Base-by-base conservation (phyloP, 2,113 vertebrate species). In the Sterrhoptilus dennistouni region DNA sequence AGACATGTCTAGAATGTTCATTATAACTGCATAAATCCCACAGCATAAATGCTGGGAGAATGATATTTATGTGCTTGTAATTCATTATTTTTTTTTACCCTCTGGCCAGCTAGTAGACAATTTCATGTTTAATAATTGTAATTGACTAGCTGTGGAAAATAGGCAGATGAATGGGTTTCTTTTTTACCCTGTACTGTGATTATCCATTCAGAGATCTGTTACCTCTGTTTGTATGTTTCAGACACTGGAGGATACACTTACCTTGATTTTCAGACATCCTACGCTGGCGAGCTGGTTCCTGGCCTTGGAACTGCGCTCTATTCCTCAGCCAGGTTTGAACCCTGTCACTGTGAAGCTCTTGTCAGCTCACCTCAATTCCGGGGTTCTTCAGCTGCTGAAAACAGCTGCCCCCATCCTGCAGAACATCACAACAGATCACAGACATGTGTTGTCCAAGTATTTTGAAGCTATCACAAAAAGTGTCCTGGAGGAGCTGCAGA, bases 281-380 rank as follows among this genome's bases (percentile, higher is more conserved):
- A 98, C 96, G 0, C 45, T 99, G 95, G 98, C 98, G 93, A 98
- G 97, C 96, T 99, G 99, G 99, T 99, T 99, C 95, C 97, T 99
- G 96, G 98, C 99, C 75, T 76, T 98, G 97, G 98, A 99, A 63
- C 96, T 94, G 52, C 95, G 91, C 81, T 93, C 96, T 15, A 44
- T 98, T 14, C 99, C 99, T 8, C 96, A 97, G 2, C 98, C 99
- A 75, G 93, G 76, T 16, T 98, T 99, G 87, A 98, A 98, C 87
- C 98, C 99, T 0, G 54, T 98, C 65, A 94, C 96, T 4, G 97
- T 98, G 42, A 99, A 98, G 93, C 97, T 96, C 2, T 95, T 99
- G 33, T 98, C 98, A 1, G 80, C 97, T 95, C 97, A 97, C 54
- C 89, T 99, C 52, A 99, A 92, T 8, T 89, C 97, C 0, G 96